A percentile compares a stretch with the other conserved stretches of the same genome.
Conservation (phyloP, 2,888 invertebrate species). For the Aelia acuminata region DNA sequence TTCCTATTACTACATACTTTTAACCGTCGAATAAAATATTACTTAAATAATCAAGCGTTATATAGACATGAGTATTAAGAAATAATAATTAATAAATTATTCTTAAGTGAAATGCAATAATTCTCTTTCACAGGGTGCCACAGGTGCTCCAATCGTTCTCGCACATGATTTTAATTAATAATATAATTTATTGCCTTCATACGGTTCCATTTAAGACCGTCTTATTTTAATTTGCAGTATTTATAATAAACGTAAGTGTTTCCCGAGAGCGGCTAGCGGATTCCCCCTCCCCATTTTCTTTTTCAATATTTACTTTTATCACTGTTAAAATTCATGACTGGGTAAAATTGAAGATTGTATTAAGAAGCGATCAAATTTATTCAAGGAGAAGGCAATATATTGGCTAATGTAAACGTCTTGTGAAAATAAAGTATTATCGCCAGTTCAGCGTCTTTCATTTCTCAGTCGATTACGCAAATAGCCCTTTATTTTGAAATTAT, state of each 20-base stretch:
- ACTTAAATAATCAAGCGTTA: not conserved
- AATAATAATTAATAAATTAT: not conserved
- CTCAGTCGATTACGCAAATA: not conserved
- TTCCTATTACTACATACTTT: too few relatives aligned
- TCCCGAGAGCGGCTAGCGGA: not conserved
- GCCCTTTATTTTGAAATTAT: not conserved
- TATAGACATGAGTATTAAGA: not conserved
- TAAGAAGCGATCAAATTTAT: not conserved
- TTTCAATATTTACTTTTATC: slow-evolving; percentile 2
- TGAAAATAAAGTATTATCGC: not conserved
- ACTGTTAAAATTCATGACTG: not conserved
- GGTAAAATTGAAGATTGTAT: not conserved
- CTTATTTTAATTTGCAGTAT: not conserved
- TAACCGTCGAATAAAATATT: too few relatives aligned
- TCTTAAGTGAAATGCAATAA: not conserved
- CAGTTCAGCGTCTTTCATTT: not conserved
- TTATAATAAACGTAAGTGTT: not conserved
- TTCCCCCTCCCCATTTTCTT: not conserved
- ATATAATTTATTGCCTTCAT: not conserved
- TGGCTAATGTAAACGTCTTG: not conserved
- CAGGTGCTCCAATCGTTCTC: not conserved
- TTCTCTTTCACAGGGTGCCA: not conserved
- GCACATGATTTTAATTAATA: not conserved
- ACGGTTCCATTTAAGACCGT: not conserved
- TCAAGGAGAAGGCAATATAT: not conserved